Evolutionary conservation across 2,113 vertebrate species (phyloP).

Genomic region (Dromas ardeola): DNA sequence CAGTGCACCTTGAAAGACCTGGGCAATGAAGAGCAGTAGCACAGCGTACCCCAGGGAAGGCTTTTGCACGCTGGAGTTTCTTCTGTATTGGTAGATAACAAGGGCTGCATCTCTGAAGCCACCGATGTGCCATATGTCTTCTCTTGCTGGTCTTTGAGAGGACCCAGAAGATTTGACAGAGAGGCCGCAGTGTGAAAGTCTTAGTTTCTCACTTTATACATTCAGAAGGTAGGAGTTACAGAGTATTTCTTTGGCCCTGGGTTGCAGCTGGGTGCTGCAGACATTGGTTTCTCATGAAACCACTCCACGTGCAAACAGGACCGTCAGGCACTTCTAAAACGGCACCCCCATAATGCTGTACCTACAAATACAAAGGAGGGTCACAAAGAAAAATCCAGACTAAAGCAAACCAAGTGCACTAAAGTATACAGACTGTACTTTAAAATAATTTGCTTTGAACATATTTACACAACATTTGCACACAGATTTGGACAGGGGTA

Average conservation of each 20-base stretch:
- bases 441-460: neutral
- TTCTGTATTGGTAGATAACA: neutral
- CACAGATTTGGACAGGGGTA: neutral
- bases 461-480: neutral
- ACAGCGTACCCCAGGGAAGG: neutral
- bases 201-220: neutral
- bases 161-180: neutral
- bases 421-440: neutral
- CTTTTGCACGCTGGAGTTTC: neutral
- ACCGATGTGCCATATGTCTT: accelerated
- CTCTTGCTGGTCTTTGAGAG: neutral
- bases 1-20: neutral
- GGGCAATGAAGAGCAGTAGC: neutral
- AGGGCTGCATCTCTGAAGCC: neutral
- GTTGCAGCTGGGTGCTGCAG: neutral
- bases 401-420: neutral
- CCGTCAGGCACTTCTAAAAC: neutral
- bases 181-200: neutral
- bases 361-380: neutral
- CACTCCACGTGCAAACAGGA: neutral
- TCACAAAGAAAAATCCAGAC: neutral
- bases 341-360: neutral
- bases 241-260: neutral
- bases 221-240: neutral
- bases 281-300: neutral